Base-by-base conservation (phyloP, 2,113 vertebrate species). In the Lamprologus sp. region DNA sequence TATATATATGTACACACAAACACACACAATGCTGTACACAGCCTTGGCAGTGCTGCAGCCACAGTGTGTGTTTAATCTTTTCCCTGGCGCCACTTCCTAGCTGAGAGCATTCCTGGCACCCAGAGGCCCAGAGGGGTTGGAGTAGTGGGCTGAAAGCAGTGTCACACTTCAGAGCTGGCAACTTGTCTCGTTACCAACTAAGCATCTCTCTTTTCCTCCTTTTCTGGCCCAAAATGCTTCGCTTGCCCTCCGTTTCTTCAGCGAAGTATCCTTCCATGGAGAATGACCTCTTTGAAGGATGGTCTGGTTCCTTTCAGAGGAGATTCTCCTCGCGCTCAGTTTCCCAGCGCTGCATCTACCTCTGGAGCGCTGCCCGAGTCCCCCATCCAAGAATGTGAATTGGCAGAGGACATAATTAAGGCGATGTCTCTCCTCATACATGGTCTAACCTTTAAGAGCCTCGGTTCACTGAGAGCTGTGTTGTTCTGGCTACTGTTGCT, bases 81-180 rank as follows among this genome's bases (percentile, higher is more conserved):
- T 95, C 91, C 90, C 92, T 95, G 94, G 94, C 92, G 92, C 94
- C 93, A 89, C 90, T 90, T 92, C 88, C 86, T 90, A 85, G 84
- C 93, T 86, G 91, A 91, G 93, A 95, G 92, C 92, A 91, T 95
- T 95, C 91, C 90, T 95, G 94, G 93, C 95, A 93, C 90, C 90
- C 87, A 85, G 93, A 93, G 90, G 93, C 92, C 91, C 82, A 81
- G 55, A 89, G 93, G 84, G 92, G 94, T 87, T 89, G 83, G 65
- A 70, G 81, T 88, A 84, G 65, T 79, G 90, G 85, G 82, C 89
- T 91, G 88, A 89, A 93, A 94, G 87, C 88, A 86, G 91, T 88
- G 93, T 95, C 94, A 93, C 94, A 94, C 94, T 95, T 92, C 93
- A 93, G 91, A 92, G 89, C 90, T 95, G 95, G 94, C 95, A 95